A percentile compares a stretch with the other conserved stretches of the same genome.
These are phyloP conservation scores for Caerostris extrusa DNA, from an alignment of 1,140 invertebrate species.

Conservation along the genomic window DNA sequence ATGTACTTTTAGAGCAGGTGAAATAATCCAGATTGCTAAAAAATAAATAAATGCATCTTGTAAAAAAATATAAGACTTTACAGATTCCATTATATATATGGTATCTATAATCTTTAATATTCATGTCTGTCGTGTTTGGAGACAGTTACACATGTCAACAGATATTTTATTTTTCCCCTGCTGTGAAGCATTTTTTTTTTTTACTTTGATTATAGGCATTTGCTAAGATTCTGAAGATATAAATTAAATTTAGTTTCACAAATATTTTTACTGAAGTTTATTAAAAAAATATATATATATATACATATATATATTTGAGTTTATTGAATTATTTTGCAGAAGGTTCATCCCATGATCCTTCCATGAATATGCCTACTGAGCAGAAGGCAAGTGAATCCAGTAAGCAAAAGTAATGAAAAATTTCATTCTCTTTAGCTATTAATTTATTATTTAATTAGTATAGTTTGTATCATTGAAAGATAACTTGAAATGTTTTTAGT, in stretches of 20 bases:
- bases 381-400: conserved; percentile 68
- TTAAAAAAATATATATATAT: background rate
- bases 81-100: background rate
- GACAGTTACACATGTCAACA: background rate
- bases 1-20: conserved; percentile 52
- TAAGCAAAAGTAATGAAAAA: conserved; percentile 40
- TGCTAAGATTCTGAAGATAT: no score
- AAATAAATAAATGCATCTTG: conserved; percentile 32
- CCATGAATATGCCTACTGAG: conserved; percentile 57
- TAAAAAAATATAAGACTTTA: background rate
- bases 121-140: background rate
- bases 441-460: background rate
- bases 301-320: background rate
- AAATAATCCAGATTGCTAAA: conserved; percentile 34
- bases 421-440: background rate
- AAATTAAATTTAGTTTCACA: background rate
- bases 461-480: background rate
- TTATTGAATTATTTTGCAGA: conserved; percentile 44
- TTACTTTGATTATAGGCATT: no score
- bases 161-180: background rate
- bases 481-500: no score
- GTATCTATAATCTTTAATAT: background rate
- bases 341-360: conserved; percentile 46
- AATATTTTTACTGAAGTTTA: background rate
- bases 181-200: no score